phyloP scores from a whole-genome alignment of 2,797 vertebrate genomes.

The Sternotherus odoratus region DNA sequence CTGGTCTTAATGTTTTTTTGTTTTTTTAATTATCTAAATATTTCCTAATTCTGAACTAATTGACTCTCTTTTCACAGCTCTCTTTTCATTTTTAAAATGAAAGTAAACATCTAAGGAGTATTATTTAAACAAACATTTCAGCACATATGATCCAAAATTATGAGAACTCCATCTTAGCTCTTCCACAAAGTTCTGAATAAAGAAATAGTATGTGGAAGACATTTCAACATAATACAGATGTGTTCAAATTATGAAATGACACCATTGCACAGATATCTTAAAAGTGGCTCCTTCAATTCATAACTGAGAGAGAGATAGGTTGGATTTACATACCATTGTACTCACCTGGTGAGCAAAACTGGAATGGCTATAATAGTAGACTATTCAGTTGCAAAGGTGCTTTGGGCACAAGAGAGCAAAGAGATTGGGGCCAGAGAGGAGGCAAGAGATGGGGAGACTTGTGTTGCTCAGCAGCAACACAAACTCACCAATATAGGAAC shows the following conservation, averaged over 20 bases:
- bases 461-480: not conserved
- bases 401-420: not conserved
- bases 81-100: not conserved
- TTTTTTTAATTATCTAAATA: no score
- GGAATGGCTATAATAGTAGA: not conserved
- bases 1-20: no score
- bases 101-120: not conserved
- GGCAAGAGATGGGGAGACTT: not conserved
- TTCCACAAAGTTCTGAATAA: not conserved
- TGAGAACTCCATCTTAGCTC: not conserved
- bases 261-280: not conserved
- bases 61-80: not conserved
- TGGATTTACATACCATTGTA: not conserved
- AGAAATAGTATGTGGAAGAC: not conserved
- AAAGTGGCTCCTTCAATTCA: not conserved
- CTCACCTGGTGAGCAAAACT: not conserved
- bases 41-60: not conserved
- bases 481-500: not conserved
- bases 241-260: not conserved
- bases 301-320: accelerated
- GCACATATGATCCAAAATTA: not conserved
- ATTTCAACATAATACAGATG: not conserved
- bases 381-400: not conserved
- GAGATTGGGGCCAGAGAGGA: not conserved
- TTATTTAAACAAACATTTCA: not conserved